A percentile compares a stretch with the other conserved stretches of the same genome.
phyloP scores from a whole-genome alignment of 2,113 vertebrate genomes.

The Urocolius indicus region DNA sequence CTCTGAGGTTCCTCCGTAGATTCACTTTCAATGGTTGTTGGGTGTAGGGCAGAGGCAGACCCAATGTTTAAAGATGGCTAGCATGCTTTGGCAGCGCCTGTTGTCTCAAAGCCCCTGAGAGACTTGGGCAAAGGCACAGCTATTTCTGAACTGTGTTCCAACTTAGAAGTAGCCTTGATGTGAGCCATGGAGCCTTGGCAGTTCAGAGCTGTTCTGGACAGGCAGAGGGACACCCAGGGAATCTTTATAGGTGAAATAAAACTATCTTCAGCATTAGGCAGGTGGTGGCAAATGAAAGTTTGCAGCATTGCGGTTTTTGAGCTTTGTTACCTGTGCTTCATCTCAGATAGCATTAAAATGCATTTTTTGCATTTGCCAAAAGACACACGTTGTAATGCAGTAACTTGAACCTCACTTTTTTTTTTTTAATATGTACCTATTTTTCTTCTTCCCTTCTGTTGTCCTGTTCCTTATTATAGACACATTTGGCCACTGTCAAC shows the following conservation, averaged over 20 bases:
- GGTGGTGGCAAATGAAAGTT: conserved; percentile 1
- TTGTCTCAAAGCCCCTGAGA: neutral
- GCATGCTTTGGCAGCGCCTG: neutral
- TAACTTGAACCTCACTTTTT: neutral
- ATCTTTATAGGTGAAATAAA: neutral
- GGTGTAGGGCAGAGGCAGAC: neutral
- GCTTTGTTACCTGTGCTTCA: neutral
- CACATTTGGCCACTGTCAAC: conserved; percentile 31
- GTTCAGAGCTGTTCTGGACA: neutral
- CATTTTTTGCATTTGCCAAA: neutral
- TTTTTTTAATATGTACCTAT: neutral
- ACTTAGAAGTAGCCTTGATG: neutral
- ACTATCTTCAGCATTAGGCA: neutral
- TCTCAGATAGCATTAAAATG: neutral
- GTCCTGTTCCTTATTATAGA: neutral
- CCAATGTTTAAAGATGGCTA: neutral
- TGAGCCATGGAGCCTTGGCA: neutral
- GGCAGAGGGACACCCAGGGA: neutral
- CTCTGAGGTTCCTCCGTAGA: neutral
- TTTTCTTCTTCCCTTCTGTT: neutral
- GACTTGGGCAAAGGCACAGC: neutral
- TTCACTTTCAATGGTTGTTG: neutral
- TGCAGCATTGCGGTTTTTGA: neutral
- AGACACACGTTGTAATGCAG: neutral
- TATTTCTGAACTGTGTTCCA: neutral